Evolutionary conservation across 2,113 vertebrate species (phyloP).

Genomic region (Pollimyrus isidori): DNA sequence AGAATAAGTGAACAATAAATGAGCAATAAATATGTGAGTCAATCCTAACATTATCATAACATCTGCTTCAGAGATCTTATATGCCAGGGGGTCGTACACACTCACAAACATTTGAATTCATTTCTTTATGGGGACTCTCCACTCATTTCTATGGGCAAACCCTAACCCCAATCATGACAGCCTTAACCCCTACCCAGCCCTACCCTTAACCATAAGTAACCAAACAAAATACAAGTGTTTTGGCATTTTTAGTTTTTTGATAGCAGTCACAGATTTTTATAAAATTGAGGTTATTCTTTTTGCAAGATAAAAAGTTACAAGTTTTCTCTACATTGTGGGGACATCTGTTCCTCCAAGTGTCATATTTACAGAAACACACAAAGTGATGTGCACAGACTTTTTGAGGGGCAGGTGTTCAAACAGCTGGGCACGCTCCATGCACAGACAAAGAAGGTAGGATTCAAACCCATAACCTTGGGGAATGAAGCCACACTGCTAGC

Average conservation of each 20-base stretch:
- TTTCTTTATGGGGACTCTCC: too few species aligned
- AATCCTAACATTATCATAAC: neutral
- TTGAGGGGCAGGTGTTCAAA: neutral
- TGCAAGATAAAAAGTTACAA: neutral
- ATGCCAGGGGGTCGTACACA: neutral
- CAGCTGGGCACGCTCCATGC: neutral
- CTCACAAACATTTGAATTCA: neutral
- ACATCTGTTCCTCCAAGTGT: neutral
- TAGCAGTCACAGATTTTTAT: neutral
- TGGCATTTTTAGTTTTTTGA: neutral
- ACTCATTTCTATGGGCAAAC: too few species aligned
- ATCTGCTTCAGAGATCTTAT: neutral
- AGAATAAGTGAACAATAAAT: neutral
- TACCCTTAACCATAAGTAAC: neutral
- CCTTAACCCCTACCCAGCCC: neutral
- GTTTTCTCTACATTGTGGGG: neutral
- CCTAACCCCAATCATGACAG: neutral
- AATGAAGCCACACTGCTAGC: neutral
- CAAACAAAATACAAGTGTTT: neutral
- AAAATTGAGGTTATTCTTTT: neutral
- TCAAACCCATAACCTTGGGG: neutral
- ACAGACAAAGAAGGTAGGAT: neutral
- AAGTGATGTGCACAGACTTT: neutral
- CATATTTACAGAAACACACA: neutral
- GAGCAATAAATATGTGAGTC: neutral